phyloP scores from a whole-genome alignment of 2,888 invertebrate genomes.

The Acanthosoma haemorrhoidale region DNA sequence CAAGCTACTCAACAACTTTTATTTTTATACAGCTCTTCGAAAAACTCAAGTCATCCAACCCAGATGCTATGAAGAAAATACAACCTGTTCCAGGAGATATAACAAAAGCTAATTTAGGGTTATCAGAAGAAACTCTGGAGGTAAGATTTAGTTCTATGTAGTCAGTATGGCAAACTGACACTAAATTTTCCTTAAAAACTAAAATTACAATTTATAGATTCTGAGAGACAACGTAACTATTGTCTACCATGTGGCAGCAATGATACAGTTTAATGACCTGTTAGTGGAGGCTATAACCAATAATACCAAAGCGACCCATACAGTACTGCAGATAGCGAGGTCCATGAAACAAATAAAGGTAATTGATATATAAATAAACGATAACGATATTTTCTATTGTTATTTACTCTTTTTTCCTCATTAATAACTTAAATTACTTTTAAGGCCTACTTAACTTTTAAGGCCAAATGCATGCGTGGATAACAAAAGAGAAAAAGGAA shows the following conservation, averaged over 20 bases:
- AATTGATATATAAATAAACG: too few relatives aligned
- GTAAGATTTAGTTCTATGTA: not conserved
- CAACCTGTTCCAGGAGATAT: slow-evolving; percentile 9
- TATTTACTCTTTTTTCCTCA: too few relatives aligned
- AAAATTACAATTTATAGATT: not conserved
- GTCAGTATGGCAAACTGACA: too few relatives aligned
- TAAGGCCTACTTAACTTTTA: too few relatives aligned
- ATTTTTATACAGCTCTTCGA: slow-evolving; percentile 25
- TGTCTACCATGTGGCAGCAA: slow-evolving; percentile 33
- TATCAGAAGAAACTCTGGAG: slow-evolving; percentile 4
- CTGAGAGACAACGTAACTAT: slow-evolving; percentile 27
- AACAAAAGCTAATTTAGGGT: not conserved
- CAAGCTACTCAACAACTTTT: too few relatives aligned
- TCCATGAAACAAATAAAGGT: slow-evolving; percentile 21
- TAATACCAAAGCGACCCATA: slow-evolving; percentile 21
- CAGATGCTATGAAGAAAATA: slow-evolving; percentile 25
- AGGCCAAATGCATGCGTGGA: too few relatives aligned
- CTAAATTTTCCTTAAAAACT: not conserved
- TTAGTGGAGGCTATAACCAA: not conserved
- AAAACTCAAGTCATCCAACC: not conserved
- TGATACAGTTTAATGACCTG: slow-evolving; percentile 31
- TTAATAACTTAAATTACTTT: too few relatives aligned
- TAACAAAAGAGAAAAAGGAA: too few relatives aligned
- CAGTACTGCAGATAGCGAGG: slow-evolving; percentile 21
- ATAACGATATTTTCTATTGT: too few relatives aligned